phyloP scores from a whole-genome alignment of 2,113 vertebrate genomes.

The Eleginops maclovinus region DNA sequence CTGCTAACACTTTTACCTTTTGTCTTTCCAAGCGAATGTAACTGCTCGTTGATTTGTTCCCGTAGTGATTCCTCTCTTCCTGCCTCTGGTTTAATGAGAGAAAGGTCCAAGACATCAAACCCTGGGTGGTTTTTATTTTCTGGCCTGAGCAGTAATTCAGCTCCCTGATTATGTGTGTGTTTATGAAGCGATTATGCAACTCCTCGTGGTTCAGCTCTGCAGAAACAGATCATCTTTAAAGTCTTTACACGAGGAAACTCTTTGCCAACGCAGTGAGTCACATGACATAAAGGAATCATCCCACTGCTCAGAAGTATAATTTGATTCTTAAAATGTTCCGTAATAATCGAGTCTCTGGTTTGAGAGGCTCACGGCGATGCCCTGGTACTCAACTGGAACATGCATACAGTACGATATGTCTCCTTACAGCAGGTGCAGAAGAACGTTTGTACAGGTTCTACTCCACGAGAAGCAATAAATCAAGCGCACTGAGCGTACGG shows the following conservation, averaged over 20 bases:
- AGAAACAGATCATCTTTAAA: slow-evolving; percentile 6
- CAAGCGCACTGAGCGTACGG: neutral
- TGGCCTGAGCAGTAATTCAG: neutral
- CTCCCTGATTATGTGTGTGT: slow-evolving; percentile 29
- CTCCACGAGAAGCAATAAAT: slow-evolving; percentile 60
- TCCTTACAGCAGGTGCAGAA: neutral
- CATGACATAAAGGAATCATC: neutral
- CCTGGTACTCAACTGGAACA: slow-evolving; percentile 42
- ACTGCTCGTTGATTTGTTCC: slow-evolving; percentile 49
- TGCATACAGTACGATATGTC: neutral
- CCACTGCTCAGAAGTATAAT: neutral
- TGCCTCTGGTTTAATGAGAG: slow-evolving; percentile 40
- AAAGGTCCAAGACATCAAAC: slow-evolving; percentile 37
- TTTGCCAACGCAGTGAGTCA: slow-evolving; percentile 37
- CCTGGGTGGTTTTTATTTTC: neutral
- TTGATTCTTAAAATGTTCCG: slow-evolving; percentile 1
- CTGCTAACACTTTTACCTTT: slow-evolving; percentile 26
- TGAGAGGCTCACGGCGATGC: neutral
- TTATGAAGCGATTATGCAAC: slow-evolving; percentile 55
- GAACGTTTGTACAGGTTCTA: slow-evolving; percentile 34
- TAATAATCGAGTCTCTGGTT: neutral
- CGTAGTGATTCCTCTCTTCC: slow-evolving; percentile 48
- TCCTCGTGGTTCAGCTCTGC: slow-evolving; percentile 36
- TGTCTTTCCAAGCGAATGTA: slow-evolving; percentile 59
- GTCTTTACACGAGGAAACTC: neutral